Base-by-base conservation (phyloP, 2,113 vertebrate species). In the Lophotis ruficrista region DNA sequence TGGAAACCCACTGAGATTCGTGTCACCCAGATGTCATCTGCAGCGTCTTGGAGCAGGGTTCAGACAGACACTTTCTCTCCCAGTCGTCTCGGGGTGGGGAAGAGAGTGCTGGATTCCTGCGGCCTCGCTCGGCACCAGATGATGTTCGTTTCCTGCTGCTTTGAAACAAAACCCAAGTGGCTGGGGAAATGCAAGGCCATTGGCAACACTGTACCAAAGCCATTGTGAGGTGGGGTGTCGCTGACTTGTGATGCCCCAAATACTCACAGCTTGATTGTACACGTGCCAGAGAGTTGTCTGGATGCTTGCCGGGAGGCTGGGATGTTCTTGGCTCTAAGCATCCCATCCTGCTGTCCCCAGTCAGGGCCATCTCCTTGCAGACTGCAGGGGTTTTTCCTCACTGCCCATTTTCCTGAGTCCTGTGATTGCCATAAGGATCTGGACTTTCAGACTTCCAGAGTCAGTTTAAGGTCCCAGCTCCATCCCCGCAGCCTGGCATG, bases 401-500 rank as follows among this genome's bases (percentile, higher is more conserved):
- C 35, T 81, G 45, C 17, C 17, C n/a, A 11, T 31, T 86, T 64
- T 70, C 37, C 83, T 9, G 2, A 15, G 6, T 70, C 41, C 30
- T 70, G 21, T 3, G 2, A 7, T 37, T 70, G 77, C 47, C n/a
- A 2, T n/a, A 9, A 80, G 22, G 20, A 65, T 60, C 28, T 70
- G 38, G 33, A 45, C 30, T 79, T 83, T 7, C 2, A 33, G 17
- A 25, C 14, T 87, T 50, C 17, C 51, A 50, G 72, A 60, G 14
- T 27, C 1, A 1, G 15, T 71, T 77, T 78, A 30, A 41, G 45
- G 41, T 82, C 69, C 41, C n/a, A 38, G 51, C 35, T 93, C 30
- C 2, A 1, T 65, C n/a, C 37, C 71, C 6, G 1, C 0, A 1
- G 43, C 58, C 76, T 38, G 70, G 54, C 66, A 64, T 0, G 0